Evolutionary conservation across 2,888 invertebrate genomes (phyloP), one percentile per base, ranked within the genome.

Genomic region (Lepidochrysops patricia): DNA sequence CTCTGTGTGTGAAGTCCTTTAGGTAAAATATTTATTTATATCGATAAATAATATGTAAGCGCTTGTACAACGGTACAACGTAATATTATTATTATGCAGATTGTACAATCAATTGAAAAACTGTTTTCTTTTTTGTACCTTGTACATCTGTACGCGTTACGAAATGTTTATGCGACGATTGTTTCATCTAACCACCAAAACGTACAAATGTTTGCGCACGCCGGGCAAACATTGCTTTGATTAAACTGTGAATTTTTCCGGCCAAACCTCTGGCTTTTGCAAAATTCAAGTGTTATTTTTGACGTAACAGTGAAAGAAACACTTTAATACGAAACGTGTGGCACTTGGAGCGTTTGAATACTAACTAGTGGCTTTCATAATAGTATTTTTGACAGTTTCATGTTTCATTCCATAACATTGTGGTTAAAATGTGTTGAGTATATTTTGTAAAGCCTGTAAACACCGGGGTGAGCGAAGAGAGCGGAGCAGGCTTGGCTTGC

Each of bases 221-320:
- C 29, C 54, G 32, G 9, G 54, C 19, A 32, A 54, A 54, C 54
- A 32, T 32, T 32, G 54, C 32, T 32, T 54, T 54, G 54, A 54
- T 54, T 54, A 29, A 54, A 54, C 29, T 54, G 54, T 19, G 54
- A 29, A 29, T 54, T 54, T 32, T 54, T 32, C 15, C 32, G 12
- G 32, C 29, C 19, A 12, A 15, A 29, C 27, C 54, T 2, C 27
- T 19, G 27, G 29, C 29, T 32, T 54, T 29, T 29, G 15, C 29
- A 15, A 54, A 54, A 54, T 54, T 54, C 54, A 54, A 54, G 29
- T 54, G 54, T 54, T 29, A 29, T 54, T 54, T 54, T 32, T 52
- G 52, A 52, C 52, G 27, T 26, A 29, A 15, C 27, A 52, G 13
- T 13, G 50, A 50, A 25, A 26, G 13, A 50, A 26, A 13, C 50